These are phyloP conservation scores for Montipora foliosa DNA, from an alignment of 64 coral and sea anemone species.

Conservation along the genomic window DNA sequence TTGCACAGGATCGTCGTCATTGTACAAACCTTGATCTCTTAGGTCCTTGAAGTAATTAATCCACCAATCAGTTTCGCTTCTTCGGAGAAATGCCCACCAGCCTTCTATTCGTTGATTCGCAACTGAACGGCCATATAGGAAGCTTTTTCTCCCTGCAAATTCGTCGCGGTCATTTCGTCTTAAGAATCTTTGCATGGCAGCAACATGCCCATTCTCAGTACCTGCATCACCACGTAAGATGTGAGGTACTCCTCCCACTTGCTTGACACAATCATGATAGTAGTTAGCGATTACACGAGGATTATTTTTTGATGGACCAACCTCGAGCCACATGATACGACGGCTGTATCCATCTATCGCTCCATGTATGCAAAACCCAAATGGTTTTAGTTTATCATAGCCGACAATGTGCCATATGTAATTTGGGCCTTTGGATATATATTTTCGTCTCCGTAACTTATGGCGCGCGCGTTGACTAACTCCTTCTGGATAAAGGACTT, in stretches of 20 bases:
- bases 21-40: too few species aligned
- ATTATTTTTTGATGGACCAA: not conserved
- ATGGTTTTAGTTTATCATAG: conserved; percentile 10
- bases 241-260: conserved; percentile 4
- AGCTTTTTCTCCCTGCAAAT: conserved; percentile 42
- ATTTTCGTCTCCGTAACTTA: conserved; percentile 52
- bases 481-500: too few species aligned
- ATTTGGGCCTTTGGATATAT: not conserved
- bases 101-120: conserved; percentile 55
- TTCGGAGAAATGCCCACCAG: too few species aligned
- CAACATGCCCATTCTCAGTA: conserved; percentile 27
- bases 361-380: conserved; percentile 8
- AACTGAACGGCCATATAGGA: conserved; percentile 37
- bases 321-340: not conserved
- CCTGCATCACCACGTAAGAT: not conserved
- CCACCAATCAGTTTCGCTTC: too few species aligned
- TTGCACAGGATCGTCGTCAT: too few species aligned
- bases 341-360: conserved; percentile 12
- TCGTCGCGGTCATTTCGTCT: conserved; percentile 26
- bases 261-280: conserved; percentile 40
- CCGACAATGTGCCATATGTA: conserved; percentile 5
- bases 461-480: conserved; percentile 1
- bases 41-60: too few species aligned
- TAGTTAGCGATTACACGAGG: conserved; percentile 44
- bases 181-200: conserved; percentile 10